These are phyloP conservation scores for Spilogale gracilis DNA, from an alignment of 2,113 vertebrate genomes.

Conservation along the genomic window DNA sequence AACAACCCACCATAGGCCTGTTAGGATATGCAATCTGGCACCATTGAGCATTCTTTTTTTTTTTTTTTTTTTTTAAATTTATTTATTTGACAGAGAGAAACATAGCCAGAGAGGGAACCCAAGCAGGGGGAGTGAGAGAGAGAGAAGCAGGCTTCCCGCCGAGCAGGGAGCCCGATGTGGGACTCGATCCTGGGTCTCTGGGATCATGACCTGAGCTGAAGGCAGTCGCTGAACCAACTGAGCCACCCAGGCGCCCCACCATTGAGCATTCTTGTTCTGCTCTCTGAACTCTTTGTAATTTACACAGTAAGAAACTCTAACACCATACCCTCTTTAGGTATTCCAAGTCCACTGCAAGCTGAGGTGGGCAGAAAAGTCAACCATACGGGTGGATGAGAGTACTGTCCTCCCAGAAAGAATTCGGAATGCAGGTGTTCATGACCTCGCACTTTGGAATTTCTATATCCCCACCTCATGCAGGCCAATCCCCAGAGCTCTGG, in stretches of 20 bases:
- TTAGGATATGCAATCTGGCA: conserved; percentile 54
- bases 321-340: background rate
- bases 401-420: background rate
- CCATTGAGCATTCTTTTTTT: conserved; percentile 49
- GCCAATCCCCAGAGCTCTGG: background rate
- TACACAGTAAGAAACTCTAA: conserved; percentile 26
- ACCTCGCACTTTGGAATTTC: background rate
- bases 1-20: conserved; percentile 55
- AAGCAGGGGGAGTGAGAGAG: too few species aligned
- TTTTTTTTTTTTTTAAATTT: too few species aligned
- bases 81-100: too few species aligned
- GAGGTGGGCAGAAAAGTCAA: background rate
- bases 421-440: background rate
- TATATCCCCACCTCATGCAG: background rate
- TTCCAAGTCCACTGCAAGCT: background rate
- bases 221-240: too few species aligned
- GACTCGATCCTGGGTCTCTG: too few species aligned
- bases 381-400: background rate
- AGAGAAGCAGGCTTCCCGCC: too few species aligned
- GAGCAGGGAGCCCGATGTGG: too few species aligned
- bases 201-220: too few species aligned
- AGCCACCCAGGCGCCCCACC: background rate
- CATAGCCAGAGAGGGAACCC: too few species aligned
- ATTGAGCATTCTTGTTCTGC: conserved; percentile 38
- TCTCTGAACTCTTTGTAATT: conserved; percentile 37